Evolutionary conservation across 1,140 invertebrate genomes (phyloP), one percentile per base, ranked within the genome.

Genomic region (Dreissena polymorpha): DNA sequence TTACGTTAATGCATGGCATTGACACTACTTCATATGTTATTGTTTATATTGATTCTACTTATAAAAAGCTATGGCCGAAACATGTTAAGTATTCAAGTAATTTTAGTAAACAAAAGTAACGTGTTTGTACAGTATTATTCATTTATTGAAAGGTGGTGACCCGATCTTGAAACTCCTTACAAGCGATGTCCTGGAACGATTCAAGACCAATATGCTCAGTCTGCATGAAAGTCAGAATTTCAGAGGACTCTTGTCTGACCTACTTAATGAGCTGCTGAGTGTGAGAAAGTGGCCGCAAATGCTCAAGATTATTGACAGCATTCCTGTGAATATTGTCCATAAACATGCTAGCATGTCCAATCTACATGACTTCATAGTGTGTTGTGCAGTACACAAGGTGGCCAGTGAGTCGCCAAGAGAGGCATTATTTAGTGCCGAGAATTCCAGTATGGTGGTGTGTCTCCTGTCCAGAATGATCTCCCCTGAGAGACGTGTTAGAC

Each of bases 121-220:
- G 8, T 39, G 39, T 39, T 39, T 39, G 39, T 39, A 39, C 39
- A 2, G 8, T 39, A 5, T 39, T 5, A 5, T 39, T 39, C 8
- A 39, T 39, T 39, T 39, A 39, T 5, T 39, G 8, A 39, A 39
- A 39, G 86, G 89, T 64, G 80, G 84, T 29, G 91, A 92, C 53
- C 90, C 89, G 16, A 86, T 92, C 55, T 73, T 91, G 21, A 92
- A 91, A 84, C 87, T 92, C 72, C 86, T 91, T n/a, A 91, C 89
- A 21, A 89, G 85, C 84, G 77, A 88, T 25, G 90, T 91, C 73
- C 82, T 87, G 70, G 87, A 89, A 53, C 83, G 88, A 77, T 86
- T 90, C 13, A 91, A 91, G 82, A 76, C 87, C 65, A 90, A 88
- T 67, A 90, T 91, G 87, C 86, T 92, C 10, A 89, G 85, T 85